A percentile compares a stretch with the other conserved stretches of the same genome.
Conservation (phyloP, 2,113 vertebrate genomes). For the Scortum barcoo region DNA sequence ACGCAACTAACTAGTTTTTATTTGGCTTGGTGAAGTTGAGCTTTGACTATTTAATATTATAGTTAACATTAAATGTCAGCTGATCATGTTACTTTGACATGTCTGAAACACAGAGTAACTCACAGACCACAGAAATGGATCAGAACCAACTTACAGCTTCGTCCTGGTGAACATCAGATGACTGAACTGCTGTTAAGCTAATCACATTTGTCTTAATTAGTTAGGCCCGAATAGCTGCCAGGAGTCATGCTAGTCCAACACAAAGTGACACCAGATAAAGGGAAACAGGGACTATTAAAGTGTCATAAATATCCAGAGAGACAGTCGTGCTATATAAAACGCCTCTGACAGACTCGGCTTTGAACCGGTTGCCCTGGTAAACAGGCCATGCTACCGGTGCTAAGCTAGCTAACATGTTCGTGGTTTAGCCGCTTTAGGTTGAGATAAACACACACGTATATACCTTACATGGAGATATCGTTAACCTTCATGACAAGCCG, state of each 20-base stretch:
- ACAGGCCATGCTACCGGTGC: conserved; percentile 60
- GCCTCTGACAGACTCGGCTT: background rate
- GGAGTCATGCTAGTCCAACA: background rate
- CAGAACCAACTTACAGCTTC: background rate
- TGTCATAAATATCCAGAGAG: background rate
- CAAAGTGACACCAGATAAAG: background rate
- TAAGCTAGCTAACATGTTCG: conserved; percentile 59
- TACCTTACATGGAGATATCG: background rate
- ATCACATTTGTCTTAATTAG: too few relatives aligned
- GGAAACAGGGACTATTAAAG: background rate
- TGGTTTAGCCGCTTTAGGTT: background rate
- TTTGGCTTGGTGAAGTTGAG: background rate
- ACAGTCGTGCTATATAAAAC: background rate
- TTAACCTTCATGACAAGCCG: background rate
- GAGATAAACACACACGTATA: background rate
- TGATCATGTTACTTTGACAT: background rate
- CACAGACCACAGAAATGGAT: background rate
- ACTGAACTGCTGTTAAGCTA: too few relatives aligned
- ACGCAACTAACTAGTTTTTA: background rate
- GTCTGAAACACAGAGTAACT: background rate
- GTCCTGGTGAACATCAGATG: conserved; percentile 5
- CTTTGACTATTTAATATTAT: background rate
- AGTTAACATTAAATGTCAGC: background rate
- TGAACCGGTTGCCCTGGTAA: background rate
- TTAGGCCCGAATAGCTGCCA: too few relatives aligned